phyloP scores from a whole-genome alignment of 2,113 vertebrate genomes.

The Chamaea fasciata region DNA sequence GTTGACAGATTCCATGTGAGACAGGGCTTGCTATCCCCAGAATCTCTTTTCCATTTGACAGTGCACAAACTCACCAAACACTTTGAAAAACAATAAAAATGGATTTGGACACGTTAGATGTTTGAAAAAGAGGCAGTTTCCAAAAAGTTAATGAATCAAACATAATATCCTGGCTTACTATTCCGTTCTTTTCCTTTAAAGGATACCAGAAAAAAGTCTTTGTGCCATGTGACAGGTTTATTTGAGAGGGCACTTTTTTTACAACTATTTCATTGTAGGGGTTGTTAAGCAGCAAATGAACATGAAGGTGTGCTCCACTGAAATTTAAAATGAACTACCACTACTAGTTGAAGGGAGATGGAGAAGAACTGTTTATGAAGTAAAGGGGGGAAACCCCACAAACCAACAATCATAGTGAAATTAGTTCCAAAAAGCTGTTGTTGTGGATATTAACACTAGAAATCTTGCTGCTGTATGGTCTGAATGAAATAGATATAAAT shows the following conservation, averaged over 20 bases:
- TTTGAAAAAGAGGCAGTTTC: not conserved
- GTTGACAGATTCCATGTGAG: not conserved
- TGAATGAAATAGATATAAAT: not conserved
- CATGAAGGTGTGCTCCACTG: not conserved
- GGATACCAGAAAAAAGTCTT: not conserved
- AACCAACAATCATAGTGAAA: not conserved
- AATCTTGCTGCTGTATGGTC: not conserved
- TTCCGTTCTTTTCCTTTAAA: not conserved
- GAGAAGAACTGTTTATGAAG: not conserved
- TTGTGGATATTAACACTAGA: not conserved
- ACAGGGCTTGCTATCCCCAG: not conserved
- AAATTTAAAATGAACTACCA: not conserved
- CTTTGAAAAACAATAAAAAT: not conserved
- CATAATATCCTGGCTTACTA: not conserved
- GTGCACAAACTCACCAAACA: not conserved
- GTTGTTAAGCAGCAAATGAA: not conserved
- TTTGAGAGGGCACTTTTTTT: not conserved
- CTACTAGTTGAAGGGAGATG: not conserved
- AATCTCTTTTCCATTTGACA: not conserved
- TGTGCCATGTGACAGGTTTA: not conserved
- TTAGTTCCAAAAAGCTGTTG: not conserved
- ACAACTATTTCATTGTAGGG: not conserved
- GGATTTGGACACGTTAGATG: not conserved
- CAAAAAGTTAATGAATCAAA: not conserved
- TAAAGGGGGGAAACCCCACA: accelerated